Evolutionary conservation across 64 coral and sea anemone genomes (phyloP).

Genomic region (Actinia equina): DNA sequence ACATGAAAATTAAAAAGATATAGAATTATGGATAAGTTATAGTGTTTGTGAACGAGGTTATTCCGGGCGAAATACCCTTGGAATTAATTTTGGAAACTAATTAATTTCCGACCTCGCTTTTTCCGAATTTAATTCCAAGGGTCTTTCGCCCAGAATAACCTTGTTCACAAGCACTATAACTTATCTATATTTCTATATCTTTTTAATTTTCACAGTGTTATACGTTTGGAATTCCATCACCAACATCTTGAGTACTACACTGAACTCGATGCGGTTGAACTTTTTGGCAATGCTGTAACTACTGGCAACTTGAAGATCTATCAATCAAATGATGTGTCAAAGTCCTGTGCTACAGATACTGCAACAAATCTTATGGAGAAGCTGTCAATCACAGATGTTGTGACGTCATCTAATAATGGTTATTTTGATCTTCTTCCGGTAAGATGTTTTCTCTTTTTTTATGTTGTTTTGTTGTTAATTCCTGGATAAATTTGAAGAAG

Average conservation of each 20-base stretch:
- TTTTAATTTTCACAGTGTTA: slow-evolving; percentile 40
- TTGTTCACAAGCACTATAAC: no score
- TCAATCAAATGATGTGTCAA: neutral
- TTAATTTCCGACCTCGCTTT: no score
- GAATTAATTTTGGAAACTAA: no score
- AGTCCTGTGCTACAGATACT: neutral
- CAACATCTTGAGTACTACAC: slow-evolving; percentile 90
- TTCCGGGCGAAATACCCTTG: no score
- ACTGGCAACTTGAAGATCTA: neutral
- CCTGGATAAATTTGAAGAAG: neutral
- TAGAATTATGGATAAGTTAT: no score
- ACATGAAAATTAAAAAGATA: no score
- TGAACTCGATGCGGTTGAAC: slow-evolving; percentile 89
- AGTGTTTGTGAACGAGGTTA: no score
- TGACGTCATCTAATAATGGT: slow-evolving; percentile 42
- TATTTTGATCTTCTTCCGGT: slow-evolving; percentile 89
- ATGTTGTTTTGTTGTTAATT: neutral
- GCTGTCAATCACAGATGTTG: slow-evolving; percentile 19
- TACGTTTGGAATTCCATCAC: slow-evolving; percentile 95
- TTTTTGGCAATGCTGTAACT: slow-evolving; percentile 44
- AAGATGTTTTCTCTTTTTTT: neutral
- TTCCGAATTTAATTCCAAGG: no score
- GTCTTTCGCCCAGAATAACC: no score
- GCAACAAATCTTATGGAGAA: slow-evolving; percentile 43
- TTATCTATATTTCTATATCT: neutral